Percentiles rank a stretch among this genome's conserved stretches.
Evolutionary conservation across 2,797 vertebrate species (phyloP).

Genomic region (Artibeus lituratus): DNA sequence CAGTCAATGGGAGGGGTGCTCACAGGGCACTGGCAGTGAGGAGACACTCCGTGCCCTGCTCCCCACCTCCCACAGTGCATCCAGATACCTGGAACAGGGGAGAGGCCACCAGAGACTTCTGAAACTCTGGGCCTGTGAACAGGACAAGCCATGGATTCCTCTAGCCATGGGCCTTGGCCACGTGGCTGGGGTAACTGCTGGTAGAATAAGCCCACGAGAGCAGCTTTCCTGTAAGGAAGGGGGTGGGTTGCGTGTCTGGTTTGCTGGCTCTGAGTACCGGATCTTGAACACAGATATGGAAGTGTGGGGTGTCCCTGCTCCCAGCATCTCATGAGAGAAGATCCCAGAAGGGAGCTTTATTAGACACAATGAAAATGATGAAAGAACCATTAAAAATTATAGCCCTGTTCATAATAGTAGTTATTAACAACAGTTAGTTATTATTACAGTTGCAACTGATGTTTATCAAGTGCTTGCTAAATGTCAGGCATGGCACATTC

Average conservation of each 20-base stretch:
- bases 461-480: background rate
- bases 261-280: background rate
- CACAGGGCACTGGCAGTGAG: background rate
- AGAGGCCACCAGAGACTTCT: background rate
- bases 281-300: background rate
- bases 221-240: background rate
- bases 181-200: fast-evolving
- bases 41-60: background rate
- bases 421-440: background rate
- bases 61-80: background rate
- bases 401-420: background rate
- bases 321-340: background rate
- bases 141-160: background rate
- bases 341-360: background rate
- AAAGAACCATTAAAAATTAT: background rate
- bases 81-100: background rate
- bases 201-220: background rate
- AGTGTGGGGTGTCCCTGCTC: background rate
- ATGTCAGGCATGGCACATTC: background rate
- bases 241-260: background rate
- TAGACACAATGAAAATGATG: background rate
- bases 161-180: background rate
- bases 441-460: background rate
- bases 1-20: background rate
- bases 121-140: background rate